Evolutionary conservation across 37 sponge, comb jelly and placozoan species (phyloP).

Genomic region (Theonella swinhoei): DNA sequence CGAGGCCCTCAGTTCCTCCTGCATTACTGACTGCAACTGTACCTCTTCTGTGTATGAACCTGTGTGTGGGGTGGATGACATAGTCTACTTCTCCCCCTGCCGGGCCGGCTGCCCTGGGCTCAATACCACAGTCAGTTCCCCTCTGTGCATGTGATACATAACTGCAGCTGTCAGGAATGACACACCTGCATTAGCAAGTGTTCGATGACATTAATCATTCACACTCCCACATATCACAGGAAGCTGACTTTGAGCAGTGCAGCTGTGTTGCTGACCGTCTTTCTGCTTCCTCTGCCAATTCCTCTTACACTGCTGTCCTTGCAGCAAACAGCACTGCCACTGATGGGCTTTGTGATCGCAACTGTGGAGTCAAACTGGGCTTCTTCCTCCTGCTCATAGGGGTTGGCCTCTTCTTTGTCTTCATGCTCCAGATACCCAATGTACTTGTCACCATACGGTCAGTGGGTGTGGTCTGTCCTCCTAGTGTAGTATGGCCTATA

Average conservation of each 20-base stretch:
- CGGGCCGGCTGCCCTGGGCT: constrained; percentile 29
- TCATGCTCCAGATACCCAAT: constrained; percentile 34
- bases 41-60: constrained; percentile 56
- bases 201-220: background rate
- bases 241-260: background rate
- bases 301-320: background rate
- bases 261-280: background rate
- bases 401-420: constrained; percentile 39
- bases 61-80: constrained; percentile 61
- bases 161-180: background rate
- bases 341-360: constrained; percentile 11
- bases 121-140: constrained; percentile 4
- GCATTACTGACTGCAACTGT: constrained; percentile 46
- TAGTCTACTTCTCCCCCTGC: constrained; percentile 61
- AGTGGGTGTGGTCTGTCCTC: background rate
- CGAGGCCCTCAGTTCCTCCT: constrained; percentile 7
- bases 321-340: constrained; percentile 15
- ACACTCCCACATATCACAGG: background rate
- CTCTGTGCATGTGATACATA: too few relatives aligned
- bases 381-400: constrained; percentile 42
- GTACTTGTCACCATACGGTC: constrained; percentile 52
- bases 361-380: background rate
- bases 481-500: background rate
- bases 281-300: background rate
- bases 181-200: background rate